A percentile compares a stretch with the other conserved stretches of the same genome.
These are phyloP conservation scores for Cathartes aura DNA, from an alignment of 2,113 vertebrate genomes.

Conservation along the genomic window DNA sequence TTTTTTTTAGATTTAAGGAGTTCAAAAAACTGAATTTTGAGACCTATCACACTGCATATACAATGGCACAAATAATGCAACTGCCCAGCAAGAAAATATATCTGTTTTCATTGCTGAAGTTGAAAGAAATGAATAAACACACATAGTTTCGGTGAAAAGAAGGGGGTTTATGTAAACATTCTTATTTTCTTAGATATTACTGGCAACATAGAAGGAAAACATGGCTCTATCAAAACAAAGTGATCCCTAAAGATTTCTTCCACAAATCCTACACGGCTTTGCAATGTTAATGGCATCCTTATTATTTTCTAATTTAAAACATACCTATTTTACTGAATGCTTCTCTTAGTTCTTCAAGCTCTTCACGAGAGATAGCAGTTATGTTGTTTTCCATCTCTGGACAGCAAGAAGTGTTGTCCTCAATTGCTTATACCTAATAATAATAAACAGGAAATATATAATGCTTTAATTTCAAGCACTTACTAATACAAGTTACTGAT, in stretches of 20 bases:
- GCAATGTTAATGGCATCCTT: not conserved
- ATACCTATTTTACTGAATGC: constrained; percentile 95
- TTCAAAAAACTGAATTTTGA: not conserved
- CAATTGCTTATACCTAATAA: constrained; percentile 31
- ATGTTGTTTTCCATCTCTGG: constrained; percentile 86
- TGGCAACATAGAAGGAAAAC: not conserved
- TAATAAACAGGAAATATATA: not conserved
- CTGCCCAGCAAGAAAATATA: not conserved
- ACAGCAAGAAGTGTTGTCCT: not conserved
- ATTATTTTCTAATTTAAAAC: not conserved
- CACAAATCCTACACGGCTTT: not conserved
- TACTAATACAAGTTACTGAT: not conserved
- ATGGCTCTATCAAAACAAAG: not conserved
- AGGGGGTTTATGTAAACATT: not conserved
- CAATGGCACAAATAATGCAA: not conserved
- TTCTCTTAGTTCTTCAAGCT: constrained; percentile 91
- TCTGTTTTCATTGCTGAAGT: not conserved
- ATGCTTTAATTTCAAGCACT: not conserved
- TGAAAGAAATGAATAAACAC: not conserved
- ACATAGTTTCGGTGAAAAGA: not conserved
- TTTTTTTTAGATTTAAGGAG: not conserved
- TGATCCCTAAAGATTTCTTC: not conserved
- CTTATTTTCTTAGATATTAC: not conserved
- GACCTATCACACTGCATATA: not conserved
- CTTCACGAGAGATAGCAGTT: constrained; percentile 91